Percentiles rank a stretch among this genome's conserved stretches.
phyloP scores from a whole-genome alignment of 2,797 vertebrate species.

The Anniella stebbinsi region DNA sequence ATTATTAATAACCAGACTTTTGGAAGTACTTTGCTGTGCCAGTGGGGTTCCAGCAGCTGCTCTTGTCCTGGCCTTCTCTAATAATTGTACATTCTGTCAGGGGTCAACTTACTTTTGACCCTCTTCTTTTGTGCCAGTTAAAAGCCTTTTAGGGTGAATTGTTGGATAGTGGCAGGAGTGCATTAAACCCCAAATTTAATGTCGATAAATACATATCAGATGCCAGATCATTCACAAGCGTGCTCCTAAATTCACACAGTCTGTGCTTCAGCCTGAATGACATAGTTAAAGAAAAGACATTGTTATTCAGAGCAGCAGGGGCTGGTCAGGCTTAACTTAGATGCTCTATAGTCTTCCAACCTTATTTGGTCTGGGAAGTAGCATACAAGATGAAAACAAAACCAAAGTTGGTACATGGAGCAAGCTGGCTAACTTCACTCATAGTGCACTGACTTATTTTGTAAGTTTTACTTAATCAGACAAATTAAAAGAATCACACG shows the following conservation, averaged over 20 bases:
- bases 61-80: slow-evolving; percentile 74
- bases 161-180: slow-evolving; percentile 80
- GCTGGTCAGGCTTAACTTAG: background rate
- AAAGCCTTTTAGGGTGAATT: slow-evolving; percentile 79
- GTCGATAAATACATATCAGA: slow-evolving; percentile 82
- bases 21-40: slow-evolving; percentile 71
- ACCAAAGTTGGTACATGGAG: slow-evolving; percentile 52
- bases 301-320: slow-evolving; percentile 67
- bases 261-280: slow-evolving; percentile 26
- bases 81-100: slow-evolving; percentile 86
- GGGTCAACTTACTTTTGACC: slow-evolving; percentile 89
- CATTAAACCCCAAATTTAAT: slow-evolving; percentile 78
- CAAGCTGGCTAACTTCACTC: slow-evolving; percentile 50
- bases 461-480: background rate
- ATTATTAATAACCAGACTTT: slow-evolving; percentile 83
- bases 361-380: slow-evolving; percentile 25
- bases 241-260: slow-evolving; percentile 76
- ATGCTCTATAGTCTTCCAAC: slow-evolving; percentile 23
- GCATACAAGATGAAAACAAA: slow-evolving; percentile 55
- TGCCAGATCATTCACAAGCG: slow-evolving; percentile 76
- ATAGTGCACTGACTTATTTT: background rate
- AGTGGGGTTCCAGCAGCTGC: slow-evolving; percentile 87
- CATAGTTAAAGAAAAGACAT: slow-evolving; percentile 56
- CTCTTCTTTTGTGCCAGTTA: slow-evolving; percentile 75
- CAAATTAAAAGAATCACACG: background rate